Percentiles rank a stretch among this genome's conserved stretches.
Conservation (phyloP, 2,797 vertebrate genomes). For the Hemitrygon akajei region DNA sequence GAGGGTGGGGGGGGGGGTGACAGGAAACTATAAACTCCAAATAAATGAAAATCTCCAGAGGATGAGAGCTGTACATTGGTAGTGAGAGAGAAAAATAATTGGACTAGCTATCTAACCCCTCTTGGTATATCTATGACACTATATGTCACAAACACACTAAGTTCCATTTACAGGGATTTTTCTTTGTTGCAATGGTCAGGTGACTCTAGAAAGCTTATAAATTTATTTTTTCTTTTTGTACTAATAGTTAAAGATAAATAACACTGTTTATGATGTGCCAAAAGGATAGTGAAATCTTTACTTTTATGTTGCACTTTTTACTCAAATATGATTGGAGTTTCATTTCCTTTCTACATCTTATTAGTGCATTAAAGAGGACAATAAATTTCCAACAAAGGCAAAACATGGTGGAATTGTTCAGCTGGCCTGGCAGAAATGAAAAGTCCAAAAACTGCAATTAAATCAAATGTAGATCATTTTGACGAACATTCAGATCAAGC, state of each 20-base stretch:
- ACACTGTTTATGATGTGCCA: slow-evolving; percentile 11
- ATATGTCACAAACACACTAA: background rate
- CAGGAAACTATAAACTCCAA: background rate
- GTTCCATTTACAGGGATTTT: too few relatives aligned
- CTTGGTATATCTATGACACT: background rate
- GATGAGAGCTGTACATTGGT: background rate
- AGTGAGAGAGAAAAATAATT: background rate
- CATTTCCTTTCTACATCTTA: background rate
- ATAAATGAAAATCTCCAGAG: background rate
- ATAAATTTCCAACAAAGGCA: background rate
- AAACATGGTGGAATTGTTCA: background rate
- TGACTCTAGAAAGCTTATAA: slow-evolving; percentile 25
- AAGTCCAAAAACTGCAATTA: background rate
- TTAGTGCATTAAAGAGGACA: background rate
- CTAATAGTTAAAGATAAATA: slow-evolving; percentile 21
- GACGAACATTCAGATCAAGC: background rate
- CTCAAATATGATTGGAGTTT: background rate
- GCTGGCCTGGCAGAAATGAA: slow-evolving; percentile 18
- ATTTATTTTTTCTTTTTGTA: slow-evolving; percentile 35
- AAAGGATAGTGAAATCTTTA: background rate
- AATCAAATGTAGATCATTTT: background rate
- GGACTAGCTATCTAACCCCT: background rate
- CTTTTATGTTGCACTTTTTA: background rate
- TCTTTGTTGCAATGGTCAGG: background rate
- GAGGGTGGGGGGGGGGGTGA: background rate